Evolutionary conservation across 2,113 vertebrate genomes (phyloP).

Genomic region (Protobothrops mucrosquamatus): DNA sequence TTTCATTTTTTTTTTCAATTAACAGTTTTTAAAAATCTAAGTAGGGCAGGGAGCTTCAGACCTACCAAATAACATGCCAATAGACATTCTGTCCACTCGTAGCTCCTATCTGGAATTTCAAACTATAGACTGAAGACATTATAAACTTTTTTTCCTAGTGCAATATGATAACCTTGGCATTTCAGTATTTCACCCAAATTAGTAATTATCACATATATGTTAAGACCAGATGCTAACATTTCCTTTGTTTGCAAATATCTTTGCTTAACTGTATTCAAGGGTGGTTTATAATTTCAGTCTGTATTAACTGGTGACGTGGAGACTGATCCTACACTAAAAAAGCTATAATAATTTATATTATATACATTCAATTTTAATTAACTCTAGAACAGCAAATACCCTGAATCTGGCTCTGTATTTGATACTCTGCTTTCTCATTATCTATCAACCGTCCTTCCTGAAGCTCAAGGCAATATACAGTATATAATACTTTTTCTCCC

Average conservation of each 20-base stretch:
- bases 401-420: too few species aligned
- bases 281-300: neutral
- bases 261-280: neutral
- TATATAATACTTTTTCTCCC: too few species aligned
- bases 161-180: neutral
- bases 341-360: neutral
- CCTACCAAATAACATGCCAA: neutral
- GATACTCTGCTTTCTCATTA: too few species aligned
- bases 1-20: neutral
- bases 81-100: neutral
- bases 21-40: neutral
- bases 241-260: neutral
- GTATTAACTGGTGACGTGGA: neutral
- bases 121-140: neutral
- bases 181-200: neutral
- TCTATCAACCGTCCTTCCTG: too few species aligned
- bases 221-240: neutral
- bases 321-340: neutral
- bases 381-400: too few species aligned
- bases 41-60: neutral
- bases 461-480: too few species aligned
- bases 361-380: too few species aligned
- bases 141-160: neutral
- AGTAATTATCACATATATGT: neutral
- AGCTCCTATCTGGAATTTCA: neutral